phyloP scores from a whole-genome alignment of 2,113 vertebrate species.

The Hippocampus abdominalis region DNA sequence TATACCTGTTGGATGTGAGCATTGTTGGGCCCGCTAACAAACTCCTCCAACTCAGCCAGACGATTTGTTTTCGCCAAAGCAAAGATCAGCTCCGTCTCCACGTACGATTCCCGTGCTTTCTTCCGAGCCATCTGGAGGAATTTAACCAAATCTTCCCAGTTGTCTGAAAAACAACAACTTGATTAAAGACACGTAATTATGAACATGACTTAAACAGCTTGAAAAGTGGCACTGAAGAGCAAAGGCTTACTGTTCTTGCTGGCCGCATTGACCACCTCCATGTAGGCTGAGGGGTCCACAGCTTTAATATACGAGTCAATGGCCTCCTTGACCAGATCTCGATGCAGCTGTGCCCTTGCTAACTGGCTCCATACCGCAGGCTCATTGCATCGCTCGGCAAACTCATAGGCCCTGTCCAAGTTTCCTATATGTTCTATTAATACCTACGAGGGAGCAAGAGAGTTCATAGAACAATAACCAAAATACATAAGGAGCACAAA shows the following conservation, averaged over 20 bases:
- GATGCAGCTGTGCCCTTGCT: conserved; percentile 83
- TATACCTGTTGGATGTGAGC: conserved; percentile 89
- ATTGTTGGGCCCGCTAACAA: conserved; percentile 87
- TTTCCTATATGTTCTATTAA: conserved; percentile 88
- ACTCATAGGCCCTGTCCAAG: conserved; percentile 86
- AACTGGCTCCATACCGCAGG: conserved; percentile 88
- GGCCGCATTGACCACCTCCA: conserved; percentile 86
- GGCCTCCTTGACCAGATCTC: conserved; percentile 87
- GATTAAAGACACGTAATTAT: background rate
- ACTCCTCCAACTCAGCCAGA: conserved; percentile 87
- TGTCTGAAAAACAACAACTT: conserved; percentile 70
- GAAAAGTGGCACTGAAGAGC: conserved; percentile 24
- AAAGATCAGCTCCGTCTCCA: conserved; percentile 91
- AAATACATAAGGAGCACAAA: background rate
- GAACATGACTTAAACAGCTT: background rate
- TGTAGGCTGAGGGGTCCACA: conserved; percentile 83
- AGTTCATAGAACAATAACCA: background rate
- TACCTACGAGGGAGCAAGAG: conserved; percentile 67
- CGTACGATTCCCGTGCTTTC: conserved; percentile 83
- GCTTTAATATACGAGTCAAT: conserved; percentile 90
- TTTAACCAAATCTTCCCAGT: conserved; percentile 92
- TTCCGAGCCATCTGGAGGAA: conserved; percentile 92
- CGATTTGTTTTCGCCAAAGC: conserved; percentile 88
- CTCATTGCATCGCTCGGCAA: conserved; percentile 85
- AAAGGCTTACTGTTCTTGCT: conserved; percentile 78